Conservation (phyloP, 2,113 vertebrate species). For the Pseudolaguvia tuberculata region DNA sequence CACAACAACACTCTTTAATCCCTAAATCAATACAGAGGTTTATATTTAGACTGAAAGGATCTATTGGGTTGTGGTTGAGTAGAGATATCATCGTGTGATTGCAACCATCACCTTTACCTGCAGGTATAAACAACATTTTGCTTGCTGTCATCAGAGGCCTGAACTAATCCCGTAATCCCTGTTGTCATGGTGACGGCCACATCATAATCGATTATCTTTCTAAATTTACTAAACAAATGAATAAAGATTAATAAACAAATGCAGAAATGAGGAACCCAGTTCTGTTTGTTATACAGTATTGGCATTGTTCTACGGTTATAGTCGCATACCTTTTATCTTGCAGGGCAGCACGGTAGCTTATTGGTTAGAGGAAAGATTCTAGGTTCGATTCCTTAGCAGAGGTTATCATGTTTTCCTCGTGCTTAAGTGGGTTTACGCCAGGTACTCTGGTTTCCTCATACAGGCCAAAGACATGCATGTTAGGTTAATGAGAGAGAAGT, state of each 20-base stretch:
- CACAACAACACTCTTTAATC: slow-evolving; percentile 67
- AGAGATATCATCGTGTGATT: slow-evolving; percentile 44
- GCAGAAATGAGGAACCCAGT: neutral
- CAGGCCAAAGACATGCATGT: no score
- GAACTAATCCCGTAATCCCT: slow-evolving; percentile 56
- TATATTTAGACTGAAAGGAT: slow-evolving; percentile 22
- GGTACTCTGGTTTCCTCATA: no score
- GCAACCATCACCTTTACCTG: slow-evolving; percentile 50
- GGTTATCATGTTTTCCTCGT: no score
- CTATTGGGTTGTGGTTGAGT: slow-evolving; percentile 35
- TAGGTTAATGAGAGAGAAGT: no score
- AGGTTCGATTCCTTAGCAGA: no score
- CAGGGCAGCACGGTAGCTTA: neutral
- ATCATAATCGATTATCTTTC: slow-evolving; percentile 52
- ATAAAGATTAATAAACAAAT: neutral
- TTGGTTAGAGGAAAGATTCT: no score
- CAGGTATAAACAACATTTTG: slow-evolving; percentile 50
- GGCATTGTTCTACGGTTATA: neutral
- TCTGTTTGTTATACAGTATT: slow-evolving; percentile 7
- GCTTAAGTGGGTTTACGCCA: no score
- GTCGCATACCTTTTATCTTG: neutral
- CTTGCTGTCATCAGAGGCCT: slow-evolving; percentile 58
- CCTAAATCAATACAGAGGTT: slow-evolving; percentile 59
- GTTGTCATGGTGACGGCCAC: slow-evolving; percentile 60
- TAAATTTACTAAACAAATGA: neutral